phyloP scores from a whole-genome alignment of 2,888 invertebrate species.

The Agrochola lota region DNA sequence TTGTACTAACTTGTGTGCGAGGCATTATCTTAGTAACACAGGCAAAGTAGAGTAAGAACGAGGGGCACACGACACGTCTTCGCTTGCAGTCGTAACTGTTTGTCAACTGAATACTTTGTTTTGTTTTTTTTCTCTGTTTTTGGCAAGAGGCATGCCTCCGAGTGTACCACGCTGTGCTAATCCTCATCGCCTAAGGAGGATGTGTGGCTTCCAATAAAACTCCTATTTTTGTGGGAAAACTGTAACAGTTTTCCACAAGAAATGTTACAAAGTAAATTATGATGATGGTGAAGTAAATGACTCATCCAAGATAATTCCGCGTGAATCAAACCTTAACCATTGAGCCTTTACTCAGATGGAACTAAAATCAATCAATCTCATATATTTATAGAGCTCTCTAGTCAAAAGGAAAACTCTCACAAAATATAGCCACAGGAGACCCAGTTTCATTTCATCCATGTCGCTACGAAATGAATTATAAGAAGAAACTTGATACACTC shows the following conservation, averaged over 20 bases:
- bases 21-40: conserved; percentile 75
- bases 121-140: background rate
- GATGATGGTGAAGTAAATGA: no score
- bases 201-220: background rate
- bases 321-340: background rate
- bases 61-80: conserved; percentile 35
- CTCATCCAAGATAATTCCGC: background rate
- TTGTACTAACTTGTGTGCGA: conserved; percentile 72
- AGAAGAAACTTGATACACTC: conserved; percentile 61
- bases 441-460: conserved; percentile 67
- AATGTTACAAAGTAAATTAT: background rate
- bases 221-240: background rate
- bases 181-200: background rate
- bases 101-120: conserved; percentile 29
- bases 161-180: background rate
- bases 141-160: background rate
- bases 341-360: background rate
- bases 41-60: conserved; percentile 54
- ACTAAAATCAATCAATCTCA: conserved; percentile 41
- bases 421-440: conserved; percentile 60
- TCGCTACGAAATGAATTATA: conserved; percentile 71
- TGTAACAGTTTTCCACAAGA: background rate
- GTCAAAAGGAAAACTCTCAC: conserved; percentile 59
- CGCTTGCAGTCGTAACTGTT: conserved; percentile 36
- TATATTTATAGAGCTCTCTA: conserved; percentile 29